Base-by-base conservation (phyloP, 2,113 vertebrate species). In the Silurus meridionalis region DNA sequence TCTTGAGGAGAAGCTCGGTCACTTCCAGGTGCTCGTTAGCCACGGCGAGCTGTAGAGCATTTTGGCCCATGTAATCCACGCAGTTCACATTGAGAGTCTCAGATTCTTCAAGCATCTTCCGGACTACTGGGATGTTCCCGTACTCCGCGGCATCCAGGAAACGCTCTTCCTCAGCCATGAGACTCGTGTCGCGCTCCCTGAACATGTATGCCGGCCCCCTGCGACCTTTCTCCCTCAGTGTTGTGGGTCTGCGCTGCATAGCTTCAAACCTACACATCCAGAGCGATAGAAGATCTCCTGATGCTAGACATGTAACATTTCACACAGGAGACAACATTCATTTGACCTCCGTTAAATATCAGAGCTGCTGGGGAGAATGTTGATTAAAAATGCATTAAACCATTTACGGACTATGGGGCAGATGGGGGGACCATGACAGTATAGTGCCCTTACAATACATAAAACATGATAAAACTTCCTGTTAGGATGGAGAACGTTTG, bases 51-150 rank as follows among this genome's bases (percentile, higher is more conserved):
- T 99, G 98, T 90, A 99, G 91, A 3, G 97, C 96, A 0, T 98
- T 99, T 90, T 99, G 98, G 63, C 98, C 98, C 98, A 99, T 99
- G 90, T 99, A 99, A 93, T 99, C 98, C 2, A 99, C 97, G 0
- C 97, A 99, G 78, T 99, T 99, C 72, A 97, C 97, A 91, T 99
- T 99, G 80, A 99, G 95, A 0, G 96, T 96, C 89, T 92, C 92
- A 72, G 95, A 96, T 90, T 97, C 96, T 83, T 97, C 96, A 64
- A 97, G 92, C 96, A 97, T 97, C 90, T 96, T 96, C 91, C 96
- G 96, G 86, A 97, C 96, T 83, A 97, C 96, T 0, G 96, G 96
- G 89, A 97, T 97, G 94, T 97, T 97, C 14, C 96, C 96, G 0
- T 97, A 97, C 91, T 97, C 96, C 0, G 96, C 96, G 0, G 96